Percentiles rank a stretch among this genome's conserved stretches.
These are phyloP conservation scores for Sardinella longiceps DNA, from an alignment of 2,797 vertebrate species.

Conservation along the genomic window DNA sequence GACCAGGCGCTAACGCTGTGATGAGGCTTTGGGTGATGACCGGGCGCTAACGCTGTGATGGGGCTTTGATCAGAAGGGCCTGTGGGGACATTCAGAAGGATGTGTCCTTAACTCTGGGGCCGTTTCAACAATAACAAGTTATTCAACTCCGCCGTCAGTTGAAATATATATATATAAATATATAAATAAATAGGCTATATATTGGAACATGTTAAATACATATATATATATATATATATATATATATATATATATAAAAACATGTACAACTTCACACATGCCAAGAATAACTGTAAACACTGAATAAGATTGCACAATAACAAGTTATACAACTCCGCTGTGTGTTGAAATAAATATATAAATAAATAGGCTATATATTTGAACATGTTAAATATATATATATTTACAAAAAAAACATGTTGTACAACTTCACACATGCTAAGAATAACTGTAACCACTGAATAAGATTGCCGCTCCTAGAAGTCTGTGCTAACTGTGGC, in stretches of 20 bases:
- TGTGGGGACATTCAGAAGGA: neutral
- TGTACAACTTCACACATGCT: conserved; percentile 8
- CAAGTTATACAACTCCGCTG: neutral
- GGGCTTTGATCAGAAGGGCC: neutral
- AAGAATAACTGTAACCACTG: neutral
- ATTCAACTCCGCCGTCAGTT: neutral
- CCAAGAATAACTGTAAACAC: neutral
- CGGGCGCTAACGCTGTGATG: neutral
- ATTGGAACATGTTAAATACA: no score
- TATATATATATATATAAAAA: no score
- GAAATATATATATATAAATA: no score
- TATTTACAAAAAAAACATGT: neutral
- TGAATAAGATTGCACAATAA: neutral
- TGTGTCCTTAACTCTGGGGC: neutral
- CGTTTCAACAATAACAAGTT: neutral
- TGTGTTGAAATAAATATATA: no score
- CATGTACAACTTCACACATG: neutral
- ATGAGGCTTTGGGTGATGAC: neutral
- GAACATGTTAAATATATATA: no score
- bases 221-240: no score
- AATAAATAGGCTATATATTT: no score
- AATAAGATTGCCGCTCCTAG: neutral
- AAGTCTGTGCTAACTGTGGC: neutral
- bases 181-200: no score
- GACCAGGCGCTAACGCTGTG: neutral